Percentiles rank a stretch among this genome's conserved stretches.
Evolutionary conservation across 1,140 invertebrate genomes (phyloP).

Genomic region (Nymphalis io): DNA sequence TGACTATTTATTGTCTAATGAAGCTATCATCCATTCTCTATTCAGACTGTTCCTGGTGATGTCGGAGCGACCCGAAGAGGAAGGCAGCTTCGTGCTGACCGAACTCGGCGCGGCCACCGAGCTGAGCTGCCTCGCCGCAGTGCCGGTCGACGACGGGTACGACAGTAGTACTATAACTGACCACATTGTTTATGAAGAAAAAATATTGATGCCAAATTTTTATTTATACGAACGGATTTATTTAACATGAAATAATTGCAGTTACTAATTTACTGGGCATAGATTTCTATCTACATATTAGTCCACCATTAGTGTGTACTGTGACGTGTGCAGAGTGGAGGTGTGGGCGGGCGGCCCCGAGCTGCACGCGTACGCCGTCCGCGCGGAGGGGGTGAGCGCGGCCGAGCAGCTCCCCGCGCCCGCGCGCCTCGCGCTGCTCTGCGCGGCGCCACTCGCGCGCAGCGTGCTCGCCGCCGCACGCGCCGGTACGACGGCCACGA

Average conservation of each 20-base stretch:
- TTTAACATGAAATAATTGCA: too few species aligned
- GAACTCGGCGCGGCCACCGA: constrained; percentile 86
- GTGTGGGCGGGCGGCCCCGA: constrained; percentile 72
- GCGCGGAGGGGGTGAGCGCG: constrained; percentile 54
- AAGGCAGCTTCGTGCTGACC: constrained; percentile 88
- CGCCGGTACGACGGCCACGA: constrained; percentile 17
- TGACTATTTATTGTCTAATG: too few species aligned
- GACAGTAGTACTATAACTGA: neutral
- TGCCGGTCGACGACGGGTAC: constrained; percentile 56
- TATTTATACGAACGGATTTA: too few species aligned
- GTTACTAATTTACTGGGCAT: too few species aligned
- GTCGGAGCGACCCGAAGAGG: constrained; percentile 84
- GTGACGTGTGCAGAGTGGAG: constrained; percentile 67
- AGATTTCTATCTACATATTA: too few species aligned
- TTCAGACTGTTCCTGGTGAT: constrained; percentile 81
- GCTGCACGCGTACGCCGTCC: constrained; percentile 57
- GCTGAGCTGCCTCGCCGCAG: constrained; percentile 79
- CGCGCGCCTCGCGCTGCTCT: constrained; percentile 72
- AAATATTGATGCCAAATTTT: too few species aligned
- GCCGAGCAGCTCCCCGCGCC: constrained; percentile 53
- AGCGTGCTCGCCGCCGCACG: constrained; percentile 81
- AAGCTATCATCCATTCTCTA: neutral
- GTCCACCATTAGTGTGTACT: too few species aligned
- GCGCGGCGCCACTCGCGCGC: constrained; percentile 45
- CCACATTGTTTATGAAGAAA: too few species aligned